phyloP scores from a whole-genome alignment of 2,888 invertebrate genomes.

The Heliconius ismenius region DNA sequence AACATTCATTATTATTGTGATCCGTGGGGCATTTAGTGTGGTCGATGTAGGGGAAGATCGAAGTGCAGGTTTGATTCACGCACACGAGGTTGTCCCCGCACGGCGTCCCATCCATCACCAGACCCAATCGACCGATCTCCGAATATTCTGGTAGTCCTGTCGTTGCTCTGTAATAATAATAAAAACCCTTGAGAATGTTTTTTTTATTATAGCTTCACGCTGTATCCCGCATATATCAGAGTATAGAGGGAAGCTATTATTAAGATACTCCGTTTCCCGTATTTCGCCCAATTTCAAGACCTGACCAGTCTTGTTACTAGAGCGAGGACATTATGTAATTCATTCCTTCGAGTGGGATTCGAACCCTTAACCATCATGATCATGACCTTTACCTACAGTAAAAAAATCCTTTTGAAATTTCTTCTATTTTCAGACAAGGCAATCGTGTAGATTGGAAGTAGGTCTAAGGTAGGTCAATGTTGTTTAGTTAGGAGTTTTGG shows the following conservation, averaged over 20 bases:
- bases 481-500: no score
- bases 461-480: no score
- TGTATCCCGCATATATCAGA: not conserved
- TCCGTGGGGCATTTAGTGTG: constrained; percentile 95
- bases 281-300: no score
- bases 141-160: constrained; percentile 85
- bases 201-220: not conserved
- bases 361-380: no score
- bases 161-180: constrained; percentile 84
- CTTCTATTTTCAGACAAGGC: no score
- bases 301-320: no score
- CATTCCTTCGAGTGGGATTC: no score
- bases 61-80: constrained; percentile 95
- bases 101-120: constrained; percentile 96
- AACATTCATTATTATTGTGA: constrained; percentile 94
- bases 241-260: not conserved
- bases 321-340: no score
- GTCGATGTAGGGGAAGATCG: constrained; percentile 91
- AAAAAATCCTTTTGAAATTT: no score
- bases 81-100: constrained; percentile 97
- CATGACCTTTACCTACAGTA: no score
- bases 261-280: not conserved
- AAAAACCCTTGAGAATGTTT: not conserved
- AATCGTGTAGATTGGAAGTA: no score
- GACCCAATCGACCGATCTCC: constrained; percentile 89